These are phyloP conservation scores for Drosophila birchii DNA, from an alignment of 2,888 invertebrate species.

Conservation along the genomic window DNA sequence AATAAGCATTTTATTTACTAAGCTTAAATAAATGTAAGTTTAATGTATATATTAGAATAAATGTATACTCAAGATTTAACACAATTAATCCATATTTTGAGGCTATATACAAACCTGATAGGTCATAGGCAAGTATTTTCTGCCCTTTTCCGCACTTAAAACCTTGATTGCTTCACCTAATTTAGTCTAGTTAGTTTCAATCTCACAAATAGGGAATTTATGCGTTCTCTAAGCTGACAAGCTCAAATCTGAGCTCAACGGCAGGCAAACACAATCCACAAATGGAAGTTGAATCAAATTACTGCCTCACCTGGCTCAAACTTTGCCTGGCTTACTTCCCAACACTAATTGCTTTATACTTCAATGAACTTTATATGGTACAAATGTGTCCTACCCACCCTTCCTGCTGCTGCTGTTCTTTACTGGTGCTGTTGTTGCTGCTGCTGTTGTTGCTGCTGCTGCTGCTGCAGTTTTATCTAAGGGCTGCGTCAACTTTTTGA, in stretches of 20 bases:
- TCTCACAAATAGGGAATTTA: conserved; percentile 8
- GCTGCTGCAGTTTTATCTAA: conserved; percentile 49
- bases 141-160: neutral
- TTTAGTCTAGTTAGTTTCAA: conserved; percentile 7
- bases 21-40: neutral
- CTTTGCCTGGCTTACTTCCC: conserved; percentile 44
- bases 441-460: neutral
- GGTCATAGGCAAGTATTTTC: neutral
- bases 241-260: conserved; percentile 17
- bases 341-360: conserved; percentile 53
- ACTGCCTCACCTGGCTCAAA: conserved; percentile 42
- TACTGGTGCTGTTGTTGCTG: neutral
- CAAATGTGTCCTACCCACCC: conserved; percentile 25
- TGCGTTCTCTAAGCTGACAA: conserved; percentile 1
- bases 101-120: no score
- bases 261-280: conserved; percentile 27
- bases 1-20: neutral
- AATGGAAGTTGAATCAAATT: conserved; percentile 47
- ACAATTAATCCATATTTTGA: neutral
- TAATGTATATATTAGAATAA: neutral
- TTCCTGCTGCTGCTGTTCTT: neutral
- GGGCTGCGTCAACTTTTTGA: conserved; percentile 60
- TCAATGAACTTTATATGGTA: conserved; percentile 51
- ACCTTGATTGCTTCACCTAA: conserved; percentile 1
- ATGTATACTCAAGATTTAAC: no score